Evolutionary conservation across 2,797 vertebrate genomes (phyloP).

Genomic region (Choloepus didactylus): DNA sequence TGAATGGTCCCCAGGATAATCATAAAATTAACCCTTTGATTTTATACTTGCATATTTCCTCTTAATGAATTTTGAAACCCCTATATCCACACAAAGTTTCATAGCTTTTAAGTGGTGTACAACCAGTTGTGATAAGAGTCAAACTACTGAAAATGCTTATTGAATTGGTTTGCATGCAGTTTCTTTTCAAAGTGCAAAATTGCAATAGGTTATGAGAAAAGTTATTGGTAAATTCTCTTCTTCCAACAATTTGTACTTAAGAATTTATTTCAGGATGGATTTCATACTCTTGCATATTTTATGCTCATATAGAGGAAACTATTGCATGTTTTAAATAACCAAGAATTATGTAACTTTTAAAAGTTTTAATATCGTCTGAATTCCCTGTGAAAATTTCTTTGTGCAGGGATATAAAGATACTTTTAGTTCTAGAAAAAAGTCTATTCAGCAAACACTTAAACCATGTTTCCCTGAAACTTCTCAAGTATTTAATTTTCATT

Average conservation of each 20-base stretch:
- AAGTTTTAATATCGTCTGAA: neutral
- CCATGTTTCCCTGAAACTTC: neutral
- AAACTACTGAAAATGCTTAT: neutral
- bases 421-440: neutral
- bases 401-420: neutral
- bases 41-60: neutral
- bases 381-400: neutral
- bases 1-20: neutral
- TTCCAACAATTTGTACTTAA: neutral
- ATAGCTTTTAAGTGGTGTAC: neutral
- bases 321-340: neutral
- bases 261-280: neutral
- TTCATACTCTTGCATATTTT: neutral
- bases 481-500: neutral
- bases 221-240: neutral
- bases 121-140: neutral
- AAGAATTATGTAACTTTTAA: neutral
- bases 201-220: neutral
- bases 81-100: neutral
- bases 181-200: slow-evolving; percentile 28
- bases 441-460: neutral
- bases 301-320: neutral
- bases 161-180: neutral
- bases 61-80: neutral
- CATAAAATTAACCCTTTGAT: neutral